Conservation (phyloP, 2,113 vertebrate genomes). For the Epinephelus moara region DNA sequence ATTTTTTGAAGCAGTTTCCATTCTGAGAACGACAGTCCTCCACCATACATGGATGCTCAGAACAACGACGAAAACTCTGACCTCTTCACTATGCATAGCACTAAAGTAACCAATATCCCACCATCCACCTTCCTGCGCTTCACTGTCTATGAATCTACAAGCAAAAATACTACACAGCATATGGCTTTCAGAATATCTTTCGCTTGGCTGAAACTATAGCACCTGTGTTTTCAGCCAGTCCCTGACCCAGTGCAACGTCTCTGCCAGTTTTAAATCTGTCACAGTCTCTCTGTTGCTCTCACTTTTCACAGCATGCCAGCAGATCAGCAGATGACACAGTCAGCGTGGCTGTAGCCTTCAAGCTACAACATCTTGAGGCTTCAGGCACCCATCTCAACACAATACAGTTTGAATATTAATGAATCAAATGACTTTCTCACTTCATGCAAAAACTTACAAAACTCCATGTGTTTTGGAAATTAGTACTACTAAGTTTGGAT, state of each 20-base stretch:
- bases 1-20: background rate
- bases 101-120: background rate
- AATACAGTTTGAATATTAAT: constrained; percentile 19
- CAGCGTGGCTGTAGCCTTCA: constrained; percentile 11
- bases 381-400: background rate
- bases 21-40: background rate
- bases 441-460: background rate
- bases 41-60: background rate
- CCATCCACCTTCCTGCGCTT: constrained; percentile 3
- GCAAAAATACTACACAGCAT: constrained; percentile 15
- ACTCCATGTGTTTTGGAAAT: too few species aligned
- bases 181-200: constrained; percentile 25
- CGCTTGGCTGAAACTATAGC: constrained; percentile 15
- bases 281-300: constrained; percentile 13
- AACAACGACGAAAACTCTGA: background rate
- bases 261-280: constrained; percentile 35
- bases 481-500: too few species aligned
- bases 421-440: background rate
- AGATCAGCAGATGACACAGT: constrained; percentile 48
- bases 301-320: constrained; percentile 47
- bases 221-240: constrained; percentile 45
- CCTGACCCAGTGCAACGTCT: constrained; percentile 5
- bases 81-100: background rate
- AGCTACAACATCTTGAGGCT: constrained; percentile 7
- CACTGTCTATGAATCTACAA: background rate